Conservation (phyloP, 2,797 vertebrate species). For the Lithobates pipiens region DNA sequence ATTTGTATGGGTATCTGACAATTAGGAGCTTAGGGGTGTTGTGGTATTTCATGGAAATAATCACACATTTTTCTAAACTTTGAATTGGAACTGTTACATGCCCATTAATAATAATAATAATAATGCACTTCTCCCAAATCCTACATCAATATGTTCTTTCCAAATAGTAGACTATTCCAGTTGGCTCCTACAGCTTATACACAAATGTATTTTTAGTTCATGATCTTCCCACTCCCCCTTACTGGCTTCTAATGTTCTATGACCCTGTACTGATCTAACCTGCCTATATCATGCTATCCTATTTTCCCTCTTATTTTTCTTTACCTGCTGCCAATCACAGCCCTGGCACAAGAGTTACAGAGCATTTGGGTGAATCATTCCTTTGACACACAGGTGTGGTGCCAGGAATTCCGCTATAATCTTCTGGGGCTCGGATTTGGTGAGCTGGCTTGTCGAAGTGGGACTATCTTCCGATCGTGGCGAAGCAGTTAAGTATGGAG, state of each 20-base stretch:
- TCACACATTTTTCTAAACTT: too few relatives aligned
- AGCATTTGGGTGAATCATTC: slow-evolving; percentile 84
- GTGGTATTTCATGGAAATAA: too few relatives aligned
- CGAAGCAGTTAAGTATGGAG: slow-evolving; percentile 88
- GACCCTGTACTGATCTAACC: slow-evolving; percentile 63
- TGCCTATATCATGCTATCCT: slow-evolving; percentile 72
- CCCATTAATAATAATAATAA: too few relatives aligned
- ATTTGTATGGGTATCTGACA: too few relatives aligned
- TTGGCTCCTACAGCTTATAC: too few relatives aligned
- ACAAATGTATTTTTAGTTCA: too few relatives aligned
- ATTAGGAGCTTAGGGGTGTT: too few relatives aligned
- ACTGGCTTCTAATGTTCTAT: slow-evolving; percentile 5
- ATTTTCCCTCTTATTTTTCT: slow-evolving; percentile 69
- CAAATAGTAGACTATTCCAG: too few relatives aligned
- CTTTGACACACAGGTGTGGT: slow-evolving; percentile 92
- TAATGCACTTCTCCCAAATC: too few relatives aligned
- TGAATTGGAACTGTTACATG: too few relatives aligned
- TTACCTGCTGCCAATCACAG: slow-evolving; percentile 73
- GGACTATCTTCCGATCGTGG: slow-evolving; percentile 88
- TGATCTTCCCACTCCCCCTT: neutral
- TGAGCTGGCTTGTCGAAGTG: slow-evolving; percentile 91
- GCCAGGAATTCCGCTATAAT: slow-evolving; percentile 79
- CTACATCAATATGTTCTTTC: too few relatives aligned
- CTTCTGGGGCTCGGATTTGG: slow-evolving; percentile 93
- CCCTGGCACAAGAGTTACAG: slow-evolving; percentile 79